Evolutionary conservation across 2,113 vertebrate genomes (phyloP).

Genomic region (Euleptes europaea): DNA sequence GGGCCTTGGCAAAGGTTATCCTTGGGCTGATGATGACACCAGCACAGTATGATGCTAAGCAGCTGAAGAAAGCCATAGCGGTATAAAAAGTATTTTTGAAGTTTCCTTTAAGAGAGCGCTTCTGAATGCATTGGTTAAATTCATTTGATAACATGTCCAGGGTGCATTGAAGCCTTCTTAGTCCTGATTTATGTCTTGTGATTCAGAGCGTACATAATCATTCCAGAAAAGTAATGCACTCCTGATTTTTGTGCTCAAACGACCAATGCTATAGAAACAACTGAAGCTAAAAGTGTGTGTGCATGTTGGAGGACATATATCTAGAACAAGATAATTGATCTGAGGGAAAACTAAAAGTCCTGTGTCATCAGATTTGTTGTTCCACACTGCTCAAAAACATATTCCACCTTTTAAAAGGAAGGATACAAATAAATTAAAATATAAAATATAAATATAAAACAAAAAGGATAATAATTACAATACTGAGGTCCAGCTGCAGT

Average conservation of each 20-base stretch:
- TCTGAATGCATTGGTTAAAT: background rate
- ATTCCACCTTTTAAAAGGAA: no score
- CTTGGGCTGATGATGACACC: slow-evolving; percentile 93
- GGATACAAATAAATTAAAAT: no score
- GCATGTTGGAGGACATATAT: background rate
- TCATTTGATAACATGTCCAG: background rate
- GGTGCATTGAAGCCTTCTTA: no score
- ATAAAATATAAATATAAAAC: no score
- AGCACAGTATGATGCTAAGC: slow-evolving; percentile 93
- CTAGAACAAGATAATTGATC: background rate
- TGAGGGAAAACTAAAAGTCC: background rate
- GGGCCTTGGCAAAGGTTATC: slow-evolving; percentile 88
- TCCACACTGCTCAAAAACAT: no score
- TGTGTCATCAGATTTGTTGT: background rate
- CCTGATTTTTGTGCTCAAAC: no score
- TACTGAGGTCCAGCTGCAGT: no score
- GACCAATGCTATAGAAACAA: no score
- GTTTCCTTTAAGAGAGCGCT: background rate
- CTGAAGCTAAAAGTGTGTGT: background rate
- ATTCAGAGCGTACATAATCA: no score
- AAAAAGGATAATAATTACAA: no score
- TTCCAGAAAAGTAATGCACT: no score
- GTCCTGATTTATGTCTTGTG: no score
- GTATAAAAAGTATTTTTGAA: slow-evolving; percentile 58
- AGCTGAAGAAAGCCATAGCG: slow-evolving; percentile 96